Evolutionary conservation across 2,888 invertebrate genomes (phyloP), one percentile per base, ranked within the genome.

Genomic region (Sphinx pinastri): DNA sequence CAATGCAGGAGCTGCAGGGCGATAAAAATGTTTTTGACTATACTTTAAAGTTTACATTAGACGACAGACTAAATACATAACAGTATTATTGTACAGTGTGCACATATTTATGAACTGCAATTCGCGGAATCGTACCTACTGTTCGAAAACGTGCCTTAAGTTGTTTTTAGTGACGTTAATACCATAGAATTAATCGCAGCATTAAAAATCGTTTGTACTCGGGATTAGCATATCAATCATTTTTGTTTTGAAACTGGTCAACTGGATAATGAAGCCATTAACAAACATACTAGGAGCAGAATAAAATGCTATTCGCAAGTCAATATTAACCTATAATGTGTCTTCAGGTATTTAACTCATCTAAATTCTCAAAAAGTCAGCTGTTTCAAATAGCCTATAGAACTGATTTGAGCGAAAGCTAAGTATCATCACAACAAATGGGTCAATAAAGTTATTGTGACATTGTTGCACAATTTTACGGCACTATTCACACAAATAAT

Each of bases 11-110:
- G 49, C 47, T 19, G 47, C 47, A 63, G 12, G 12, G 5, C 47
- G 63, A 49, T 63, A 47, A 63, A 63, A 63, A 47, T 63, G 47
- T 49, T 63, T 63, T 25, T n/a, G 2, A 19, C 16, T 31, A 16
- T 16, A 63, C 16, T 12, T 47, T 6, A 47, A 16, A 3, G 47
- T 63, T 12, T 16, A 47, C 16, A 25, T 38, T 38, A 5, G 38
- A 31, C 11, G 19, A 16, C 16, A 11, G 19, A 63, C 16, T 16
- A 47, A 19, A 16, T 14, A 63, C 19, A 49, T 45, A 19, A 7
- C 13, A 47, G 47, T n/a, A 16, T 38, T 38, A 38, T 38, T 38
- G 38, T n/a, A n/a, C n/a, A n/a, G n/a, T n/a, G n/a, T 5, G 38
- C 8, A 45, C 11, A 16, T 19, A 16, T 63, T 47, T 19, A 12